phyloP scores from a whole-genome alignment of 2,888 invertebrate species.

The Metalampra italica region DNA sequence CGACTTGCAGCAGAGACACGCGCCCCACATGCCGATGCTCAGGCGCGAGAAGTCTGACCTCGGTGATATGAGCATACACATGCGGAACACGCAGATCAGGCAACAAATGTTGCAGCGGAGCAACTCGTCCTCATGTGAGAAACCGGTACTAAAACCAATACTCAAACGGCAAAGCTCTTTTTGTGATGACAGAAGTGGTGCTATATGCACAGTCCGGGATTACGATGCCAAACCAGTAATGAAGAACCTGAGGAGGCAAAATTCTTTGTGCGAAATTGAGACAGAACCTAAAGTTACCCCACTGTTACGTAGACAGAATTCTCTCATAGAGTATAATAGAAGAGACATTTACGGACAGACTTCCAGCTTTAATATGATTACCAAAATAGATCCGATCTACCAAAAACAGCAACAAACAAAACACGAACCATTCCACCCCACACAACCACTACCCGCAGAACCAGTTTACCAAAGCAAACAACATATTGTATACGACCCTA shows the following conservation, averaged over 20 bases:
- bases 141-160: slow-evolving; percentile 66
- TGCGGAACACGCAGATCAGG: slow-evolving; percentile 64
- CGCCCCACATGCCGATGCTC: slow-evolving; percentile 53
- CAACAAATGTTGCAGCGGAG: slow-evolving; percentile 72
- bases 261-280: slow-evolving; percentile 75
- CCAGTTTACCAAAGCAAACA: slow-evolving; percentile 75
- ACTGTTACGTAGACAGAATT: slow-evolving; percentile 72
- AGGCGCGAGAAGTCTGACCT: slow-evolving; percentile 72
- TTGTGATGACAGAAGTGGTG: slow-evolving; percentile 67
- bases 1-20: slow-evolving; percentile 65
- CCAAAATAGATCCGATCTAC: slow-evolving; percentile 77
- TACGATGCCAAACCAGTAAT: slow-evolving; percentile 66
- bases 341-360: slow-evolving; percentile 68
- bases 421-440: slow-evolving; percentile 72
- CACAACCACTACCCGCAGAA: slow-evolving; percentile 74
- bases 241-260: slow-evolving; percentile 62
- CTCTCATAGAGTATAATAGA: slow-evolving; percentile 73
- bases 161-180: slow-evolving; percentile 73
- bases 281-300: slow-evolving; percentile 78
- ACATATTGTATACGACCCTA: slow-evolving; percentile 69
- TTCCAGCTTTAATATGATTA: slow-evolving; percentile 74
- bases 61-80: slow-evolving; percentile 60
- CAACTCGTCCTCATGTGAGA: slow-evolving; percentile 73
- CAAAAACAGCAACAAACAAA: slow-evolving; percentile 73
- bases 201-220: slow-evolving; percentile 67